Evolutionary conservation across 2,888 invertebrate species (phyloP).

Genomic region (Nymphalis polychloros): DNA sequence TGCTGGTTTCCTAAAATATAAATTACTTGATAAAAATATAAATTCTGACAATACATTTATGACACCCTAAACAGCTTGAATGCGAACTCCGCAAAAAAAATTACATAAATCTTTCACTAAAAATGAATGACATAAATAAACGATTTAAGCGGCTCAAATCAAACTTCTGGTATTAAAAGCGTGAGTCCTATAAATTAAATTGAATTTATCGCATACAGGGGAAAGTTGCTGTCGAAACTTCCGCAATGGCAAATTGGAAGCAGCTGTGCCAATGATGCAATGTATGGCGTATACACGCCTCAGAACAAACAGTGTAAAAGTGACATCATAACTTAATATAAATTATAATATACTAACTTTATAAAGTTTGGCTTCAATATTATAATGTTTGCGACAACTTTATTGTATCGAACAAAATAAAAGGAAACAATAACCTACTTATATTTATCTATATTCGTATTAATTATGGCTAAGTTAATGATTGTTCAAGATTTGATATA

Average conservation of each 20-base stretch:
- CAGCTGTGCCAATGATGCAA: slow-evolving; percentile 20
- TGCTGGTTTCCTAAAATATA: no score
- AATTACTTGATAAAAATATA: no score
- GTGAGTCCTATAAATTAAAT: slow-evolving; percentile 39
- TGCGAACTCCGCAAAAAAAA: neutral
- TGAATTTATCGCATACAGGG: slow-evolving; percentile 31
- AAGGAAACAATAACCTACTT: no score
- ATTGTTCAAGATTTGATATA: no score
- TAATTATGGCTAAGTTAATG: no score
- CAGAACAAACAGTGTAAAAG: neutral
- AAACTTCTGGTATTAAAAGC: slow-evolving; percentile 24
- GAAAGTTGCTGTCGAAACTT: slow-evolving; percentile 36
- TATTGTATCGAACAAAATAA: no score
- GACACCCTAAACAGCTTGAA: no score
- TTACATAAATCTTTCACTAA: neutral
- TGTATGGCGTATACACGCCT: neutral
- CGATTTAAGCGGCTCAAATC: slow-evolving; percentile 9
- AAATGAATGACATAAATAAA: neutral
- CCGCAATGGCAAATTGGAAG: slow-evolving; percentile 33
- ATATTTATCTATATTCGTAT: no score
- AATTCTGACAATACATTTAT: no score
- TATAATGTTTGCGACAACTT: no score
- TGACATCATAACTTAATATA: neutral
- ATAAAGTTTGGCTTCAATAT: no score
- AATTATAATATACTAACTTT: no score